Evolutionary conservation across 2,888 invertebrate genomes (phyloP), one percentile per base, ranked within the genome.

Genomic region (Thereva unica): DNA sequence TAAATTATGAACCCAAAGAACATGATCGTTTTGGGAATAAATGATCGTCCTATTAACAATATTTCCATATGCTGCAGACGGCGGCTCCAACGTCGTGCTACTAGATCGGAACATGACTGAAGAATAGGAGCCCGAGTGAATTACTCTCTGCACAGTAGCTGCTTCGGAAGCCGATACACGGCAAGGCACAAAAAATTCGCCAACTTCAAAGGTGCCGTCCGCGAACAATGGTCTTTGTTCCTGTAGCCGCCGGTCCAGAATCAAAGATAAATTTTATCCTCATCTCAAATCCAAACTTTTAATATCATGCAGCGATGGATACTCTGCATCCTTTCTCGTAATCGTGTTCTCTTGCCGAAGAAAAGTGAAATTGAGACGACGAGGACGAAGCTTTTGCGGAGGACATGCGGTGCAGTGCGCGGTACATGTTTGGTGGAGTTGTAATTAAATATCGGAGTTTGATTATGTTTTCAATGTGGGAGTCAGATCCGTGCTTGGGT

Each of bases 41-140:
- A 68, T 68, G 65, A 68, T 65, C 68, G 45, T 59, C 65, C 68
- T 68, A 68, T 68, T 68, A 68, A 65, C 64, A 47, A 68, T 68
- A 65, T 68, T 65, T 68, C 68, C 68, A 68, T 68, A 68, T 65
- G 65, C 59, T 52, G 59, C 68, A 64, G 63, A 54, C 65, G 61
- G 53, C 53, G 54, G 54, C 23, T 23, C 23, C 55, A 37, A 23
- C 56, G 41, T 53, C 63, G 47, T 41, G 59, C 63, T 55, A 63
- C 47, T 59, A 59, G 59, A 59, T 47, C 38, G 55, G 38, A 49
- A 65, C 67, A 67, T 69, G 69, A 69, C 69, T 67, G 67, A 69
- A 69, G 67, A 69, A 69, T 69, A 67, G 67, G 56, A 64, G 59
- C 47, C 50, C 61, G 56, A 64, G 69, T 69, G 69, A 69, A 65